Conservation (phyloP, 2,888 invertebrate genomes). For the Mythimna lalbum region DNA sequence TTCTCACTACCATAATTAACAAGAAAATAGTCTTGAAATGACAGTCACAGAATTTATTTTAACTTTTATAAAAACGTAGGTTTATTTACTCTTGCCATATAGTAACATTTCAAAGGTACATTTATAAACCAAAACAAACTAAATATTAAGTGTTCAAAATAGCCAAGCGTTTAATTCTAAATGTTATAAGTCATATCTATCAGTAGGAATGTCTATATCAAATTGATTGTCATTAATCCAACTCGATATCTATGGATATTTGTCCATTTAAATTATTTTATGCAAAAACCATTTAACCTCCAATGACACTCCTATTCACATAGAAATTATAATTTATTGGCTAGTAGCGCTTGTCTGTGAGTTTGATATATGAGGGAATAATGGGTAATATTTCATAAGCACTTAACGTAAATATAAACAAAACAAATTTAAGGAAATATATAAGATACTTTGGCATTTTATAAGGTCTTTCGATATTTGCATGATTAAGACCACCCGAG, state of each 20-base stretch:
- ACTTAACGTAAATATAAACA: constrained; percentile 17
- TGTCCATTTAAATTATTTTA: constrained; percentile 41
- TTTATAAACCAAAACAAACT: constrained; percentile 15
- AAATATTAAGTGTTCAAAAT: constrained; percentile 20
- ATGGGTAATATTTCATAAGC: constrained; percentile 41
- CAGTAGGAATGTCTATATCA: constrained; percentile 43
- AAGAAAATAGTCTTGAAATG: no score
- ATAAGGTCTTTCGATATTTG: constrained; percentile 38
- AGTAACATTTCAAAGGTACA: not conserved
- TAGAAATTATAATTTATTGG: constrained; percentile 55
- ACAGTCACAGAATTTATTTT: not conserved
- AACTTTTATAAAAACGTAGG: not conserved
- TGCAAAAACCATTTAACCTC: constrained; percentile 52
- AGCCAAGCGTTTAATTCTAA: constrained; percentile 28
- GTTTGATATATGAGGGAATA: constrained; percentile 48
- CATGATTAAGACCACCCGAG: constrained; percentile 61
- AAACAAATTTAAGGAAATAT: constrained; percentile 4
- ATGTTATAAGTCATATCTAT: constrained; percentile 49
- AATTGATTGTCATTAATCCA: constrained; percentile 51
- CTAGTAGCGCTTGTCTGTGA: constrained; percentile 47
- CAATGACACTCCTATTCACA: constrained; percentile 41
- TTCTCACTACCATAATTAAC: not conserved
- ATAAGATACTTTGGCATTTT: constrained; percentile 10
- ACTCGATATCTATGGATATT: constrained; percentile 27
- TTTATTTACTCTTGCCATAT: not conserved